phyloP scores from a whole-genome alignment of 2,797 vertebrate species.

The Glyptemys insculpta region DNA sequence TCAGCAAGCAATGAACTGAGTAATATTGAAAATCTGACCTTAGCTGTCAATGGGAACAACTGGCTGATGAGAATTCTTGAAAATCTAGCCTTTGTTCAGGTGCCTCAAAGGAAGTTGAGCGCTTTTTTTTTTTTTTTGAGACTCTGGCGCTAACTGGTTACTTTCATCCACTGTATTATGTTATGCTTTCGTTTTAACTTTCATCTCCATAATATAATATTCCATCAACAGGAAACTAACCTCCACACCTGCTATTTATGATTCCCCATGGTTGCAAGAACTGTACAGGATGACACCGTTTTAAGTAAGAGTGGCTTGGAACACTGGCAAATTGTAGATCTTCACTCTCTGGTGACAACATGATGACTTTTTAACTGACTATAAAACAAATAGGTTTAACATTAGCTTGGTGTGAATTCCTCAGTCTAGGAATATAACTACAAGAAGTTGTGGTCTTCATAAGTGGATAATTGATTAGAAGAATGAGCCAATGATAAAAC shows the following conservation, averaged over 20 bases:
- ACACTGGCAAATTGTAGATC: neutral
- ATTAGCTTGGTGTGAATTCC: slow-evolving; percentile 15
- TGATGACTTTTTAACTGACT: neutral
- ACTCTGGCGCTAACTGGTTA: neutral
- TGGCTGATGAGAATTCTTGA: neutral
- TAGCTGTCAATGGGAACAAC: neutral
- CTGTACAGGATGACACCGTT: neutral
- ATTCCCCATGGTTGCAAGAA: neutral
- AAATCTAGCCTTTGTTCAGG: neutral
- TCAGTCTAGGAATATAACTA: slow-evolving; percentile 41
- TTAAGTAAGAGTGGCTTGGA: neutral
- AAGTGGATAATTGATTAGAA: slow-evolving; percentile 72
- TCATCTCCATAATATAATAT: neutral
- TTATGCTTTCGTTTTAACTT: neutral
- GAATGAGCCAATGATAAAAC: slow-evolving; percentile 43
- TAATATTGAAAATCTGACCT: neutral
- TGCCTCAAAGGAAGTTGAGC: neutral
- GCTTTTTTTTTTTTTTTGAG: neutral
- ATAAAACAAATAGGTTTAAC: slow-evolving; percentile 22
- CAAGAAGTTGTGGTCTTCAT: slow-evolving; percentile 42
- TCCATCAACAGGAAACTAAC: neutral
- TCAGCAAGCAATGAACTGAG: neutral
- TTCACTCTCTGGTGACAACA: neutral
- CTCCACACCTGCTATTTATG: neutral
- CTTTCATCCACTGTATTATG: neutral